phyloP scores from a whole-genome alignment of 2,113 vertebrate species.

The Gallinago jamesoni region DNA sequence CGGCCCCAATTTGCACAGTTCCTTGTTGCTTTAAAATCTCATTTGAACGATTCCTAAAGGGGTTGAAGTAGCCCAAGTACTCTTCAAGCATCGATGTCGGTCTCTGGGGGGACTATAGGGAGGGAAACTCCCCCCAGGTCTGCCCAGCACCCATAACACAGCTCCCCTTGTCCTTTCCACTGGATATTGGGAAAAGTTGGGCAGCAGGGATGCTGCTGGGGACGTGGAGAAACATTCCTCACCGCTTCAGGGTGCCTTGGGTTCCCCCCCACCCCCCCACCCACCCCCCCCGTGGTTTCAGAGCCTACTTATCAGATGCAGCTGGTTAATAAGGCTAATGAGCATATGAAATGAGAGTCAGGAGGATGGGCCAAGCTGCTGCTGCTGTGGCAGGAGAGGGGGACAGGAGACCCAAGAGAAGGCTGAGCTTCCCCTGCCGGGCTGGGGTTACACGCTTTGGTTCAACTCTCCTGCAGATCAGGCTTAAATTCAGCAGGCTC shows the following conservation, averaged over 20 bases:
- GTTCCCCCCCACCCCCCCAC: neutral
- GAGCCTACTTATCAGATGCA: neutral
- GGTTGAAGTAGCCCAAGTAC: neutral
- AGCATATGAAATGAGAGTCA: neutral
- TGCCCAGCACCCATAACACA: neutral
- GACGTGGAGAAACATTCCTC: neutral
- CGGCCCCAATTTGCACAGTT: neutral
- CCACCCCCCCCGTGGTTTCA: neutral
- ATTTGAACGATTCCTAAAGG: neutral
- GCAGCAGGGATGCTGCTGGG: neutral
- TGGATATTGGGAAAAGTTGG: neutral
- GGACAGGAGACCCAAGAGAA: neutral
- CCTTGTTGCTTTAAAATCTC: neutral
- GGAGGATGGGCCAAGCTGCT: constrained; percentile 25
- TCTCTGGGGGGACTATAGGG: fast-evolving
- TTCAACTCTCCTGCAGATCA: constrained; percentile 15
- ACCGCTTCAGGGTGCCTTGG: neutral
- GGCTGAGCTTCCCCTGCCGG: neutral
- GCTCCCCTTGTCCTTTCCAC: neutral
- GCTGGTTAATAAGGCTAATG: constrained; percentile 31
- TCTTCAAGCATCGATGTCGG: neutral
- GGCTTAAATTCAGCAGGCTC: neutral
- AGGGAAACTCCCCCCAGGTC: neutral
- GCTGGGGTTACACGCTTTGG: neutral
- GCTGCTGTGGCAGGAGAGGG: neutral